Percentiles rank a stretch among this genome's conserved stretches.
Evolutionary conservation across 1,140 invertebrate genomes (phyloP).

Genomic region (Copidosoma floridanum): DNA sequence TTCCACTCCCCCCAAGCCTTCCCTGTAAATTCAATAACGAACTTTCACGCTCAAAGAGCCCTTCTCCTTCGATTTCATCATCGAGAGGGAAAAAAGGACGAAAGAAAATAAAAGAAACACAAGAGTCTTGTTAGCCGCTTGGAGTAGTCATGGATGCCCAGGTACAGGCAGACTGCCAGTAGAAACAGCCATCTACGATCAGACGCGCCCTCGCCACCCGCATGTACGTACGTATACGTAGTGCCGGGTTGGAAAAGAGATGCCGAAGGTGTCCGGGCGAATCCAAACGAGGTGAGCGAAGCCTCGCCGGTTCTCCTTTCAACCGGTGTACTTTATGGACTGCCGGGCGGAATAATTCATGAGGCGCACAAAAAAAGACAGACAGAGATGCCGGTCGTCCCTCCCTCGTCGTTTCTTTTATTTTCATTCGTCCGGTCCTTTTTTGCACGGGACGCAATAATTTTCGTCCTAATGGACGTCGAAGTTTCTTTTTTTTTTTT

Average conservation of each 20-base stretch:
- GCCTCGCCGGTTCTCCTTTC: conserved; percentile 7
- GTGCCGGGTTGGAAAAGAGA: background rate
- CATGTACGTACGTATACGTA: too few relatives aligned
- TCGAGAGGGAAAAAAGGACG: background rate
- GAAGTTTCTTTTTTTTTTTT: too few relatives aligned
- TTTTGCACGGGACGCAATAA: too few relatives aligned
- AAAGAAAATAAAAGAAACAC: background rate
- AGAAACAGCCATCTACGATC: background rate
- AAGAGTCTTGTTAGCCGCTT: background rate
- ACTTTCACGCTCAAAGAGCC: too few relatives aligned
- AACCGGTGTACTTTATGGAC: conserved; percentile 22
- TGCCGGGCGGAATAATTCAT: conserved; percentile 30
- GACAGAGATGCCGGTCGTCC: too few relatives aligned
- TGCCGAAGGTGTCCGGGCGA: background rate
- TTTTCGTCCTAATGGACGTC: too few relatives aligned
- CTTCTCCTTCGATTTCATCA: too few relatives aligned
- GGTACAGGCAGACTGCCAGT: background rate
- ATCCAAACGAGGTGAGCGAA: conserved; percentile 7
- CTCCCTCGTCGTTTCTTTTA: too few relatives aligned
- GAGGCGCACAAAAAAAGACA: too few relatives aligned
- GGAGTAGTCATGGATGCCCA: background rate
- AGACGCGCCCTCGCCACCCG: background rate
- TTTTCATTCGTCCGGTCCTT: too few relatives aligned
- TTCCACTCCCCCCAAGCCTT: too few relatives aligned
- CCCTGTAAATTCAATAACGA: background rate